phyloP scores from a whole-genome alignment of 2,888 invertebrate species.

The Parnassius smintheus region DNA sequence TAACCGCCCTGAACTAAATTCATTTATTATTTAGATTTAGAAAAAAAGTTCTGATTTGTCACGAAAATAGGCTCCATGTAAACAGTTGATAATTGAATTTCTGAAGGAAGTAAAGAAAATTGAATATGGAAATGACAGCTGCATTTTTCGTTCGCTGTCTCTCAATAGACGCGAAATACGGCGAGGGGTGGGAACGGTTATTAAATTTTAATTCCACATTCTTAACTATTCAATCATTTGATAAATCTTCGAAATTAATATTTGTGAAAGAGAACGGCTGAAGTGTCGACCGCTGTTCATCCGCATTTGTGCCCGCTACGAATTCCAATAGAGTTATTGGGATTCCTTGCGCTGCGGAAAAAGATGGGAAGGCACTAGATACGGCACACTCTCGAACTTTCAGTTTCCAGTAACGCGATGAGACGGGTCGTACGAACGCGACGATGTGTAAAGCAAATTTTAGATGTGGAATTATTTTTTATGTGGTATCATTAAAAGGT shows the following conservation, averaged over 20 bases:
- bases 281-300: conserved; percentile 10
- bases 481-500: no score
- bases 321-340: conserved; percentile 21
- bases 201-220: conserved; percentile 21
- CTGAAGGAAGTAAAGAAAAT: no score
- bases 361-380: conserved; percentile 2
- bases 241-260: conserved; percentile 24
- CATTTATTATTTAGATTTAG: no score
- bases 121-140: no score
- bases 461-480: no score
- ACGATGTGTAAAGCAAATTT: no score
- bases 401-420: neutral
- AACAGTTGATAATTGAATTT: no score
- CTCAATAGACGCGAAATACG: neutral
- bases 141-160: no score
- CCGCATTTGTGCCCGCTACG: conserved; percentile 13
- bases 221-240: conserved; percentile 13
- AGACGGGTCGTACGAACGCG: no score
- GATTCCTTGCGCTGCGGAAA: conserved; percentile 9
- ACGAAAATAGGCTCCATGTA: neutral
- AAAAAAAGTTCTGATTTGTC: no score
- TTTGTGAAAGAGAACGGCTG: conserved; percentile 18
- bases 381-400: conserved; percentile 7
- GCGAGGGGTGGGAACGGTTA: neutral
- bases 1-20: no score